Evolutionary conservation across 2,888 invertebrate genomes (phyloP), one percentile per base, ranked within the genome.

Genomic region (Volucella bombylans): DNA sequence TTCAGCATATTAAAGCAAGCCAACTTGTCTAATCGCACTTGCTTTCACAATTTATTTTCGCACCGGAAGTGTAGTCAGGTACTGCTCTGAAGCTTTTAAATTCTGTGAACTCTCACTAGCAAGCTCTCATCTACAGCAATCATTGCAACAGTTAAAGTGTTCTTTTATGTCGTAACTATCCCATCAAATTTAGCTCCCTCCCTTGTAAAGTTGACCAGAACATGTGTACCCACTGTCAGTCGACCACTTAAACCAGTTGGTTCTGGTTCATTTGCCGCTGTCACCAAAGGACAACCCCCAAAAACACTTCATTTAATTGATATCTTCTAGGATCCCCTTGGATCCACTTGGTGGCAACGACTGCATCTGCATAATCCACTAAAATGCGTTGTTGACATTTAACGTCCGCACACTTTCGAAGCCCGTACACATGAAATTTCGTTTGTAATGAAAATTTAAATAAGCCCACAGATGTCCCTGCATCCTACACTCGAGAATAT

Each of bases 281-380:
- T 54, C 64, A 50, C 38, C 62, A 49, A 14, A 4, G 8, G 8
- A 59, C n/a, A 57, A 77, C 65, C 64, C 62, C 69, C 55, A 64
- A 78, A 62, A 73, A 78, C 78, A 82, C 82, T 78, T 73, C 57
- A 73, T 69, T 82, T 69, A 73, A 78, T 73, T 82, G 82, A 82
- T 78, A 78, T 82, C 78, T 82, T 73, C 45, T 54, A 52, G 45
- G 47, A 47, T 10, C 57, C 55, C 31, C 41, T 50, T 52, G 14
- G 31, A 39, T 11, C 23, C 61, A 41, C 54, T 49, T 9, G 31
- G 43, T 31, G 47, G 52, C 67, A 68, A 73, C 73, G 73, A 80
- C 65, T 67, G 79, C 79, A 83, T 83, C 74, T 79, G 79, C 82
- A 83, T 83, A 83, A 83, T 83, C 79, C 79, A 83, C 82, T 83